Percentiles rank a stretch among this genome's conserved stretches.
These are phyloP conservation scores for Pheosia gnoma DNA, from an alignment of 2,888 invertebrate species.

Conservation along the genomic window DNA sequence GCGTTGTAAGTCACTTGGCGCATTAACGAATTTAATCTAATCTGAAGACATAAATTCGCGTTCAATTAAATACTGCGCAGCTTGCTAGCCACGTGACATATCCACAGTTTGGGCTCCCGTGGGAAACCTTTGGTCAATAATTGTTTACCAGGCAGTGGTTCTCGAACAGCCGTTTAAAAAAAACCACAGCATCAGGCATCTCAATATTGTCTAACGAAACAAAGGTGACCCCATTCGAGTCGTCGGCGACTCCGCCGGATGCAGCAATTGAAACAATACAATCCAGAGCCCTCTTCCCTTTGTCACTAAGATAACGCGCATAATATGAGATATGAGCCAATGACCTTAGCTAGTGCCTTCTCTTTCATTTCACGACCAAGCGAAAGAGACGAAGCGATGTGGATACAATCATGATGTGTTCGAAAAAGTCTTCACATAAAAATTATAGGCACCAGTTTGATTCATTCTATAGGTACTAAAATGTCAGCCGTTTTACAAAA, in stretches of 20 bases:
- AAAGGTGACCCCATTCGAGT: slow-evolving; percentile 8
- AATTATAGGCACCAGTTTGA: no score
- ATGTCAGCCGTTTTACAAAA: no score
- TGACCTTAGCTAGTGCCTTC: background rate
- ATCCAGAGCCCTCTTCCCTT: slow-evolving; percentile 14
- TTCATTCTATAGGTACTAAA: no score
- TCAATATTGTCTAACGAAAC: background rate
- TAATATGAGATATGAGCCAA: slow-evolving; percentile 2
- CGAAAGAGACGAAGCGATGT: slow-evolving; percentile 1
- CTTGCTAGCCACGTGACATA: no score
- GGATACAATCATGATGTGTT: background rate
- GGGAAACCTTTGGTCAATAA: background rate
- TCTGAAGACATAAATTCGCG: no score
- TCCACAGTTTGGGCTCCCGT: no score
- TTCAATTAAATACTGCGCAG: no score
- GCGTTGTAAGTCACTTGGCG: no score
- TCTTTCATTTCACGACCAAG: background rate
- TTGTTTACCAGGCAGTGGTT: no score
- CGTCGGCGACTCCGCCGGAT: slow-evolving; percentile 19
- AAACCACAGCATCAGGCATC: background rate
- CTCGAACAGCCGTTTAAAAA: no score
- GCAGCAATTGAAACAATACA: slow-evolving; percentile 29
- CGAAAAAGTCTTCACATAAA: no score
- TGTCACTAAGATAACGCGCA: slow-evolving; percentile 14
- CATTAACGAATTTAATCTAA: no score